Evolutionary conservation across 2,113 vertebrate genomes (phyloP).

Genomic region (Eublepharis macularius): DNA sequence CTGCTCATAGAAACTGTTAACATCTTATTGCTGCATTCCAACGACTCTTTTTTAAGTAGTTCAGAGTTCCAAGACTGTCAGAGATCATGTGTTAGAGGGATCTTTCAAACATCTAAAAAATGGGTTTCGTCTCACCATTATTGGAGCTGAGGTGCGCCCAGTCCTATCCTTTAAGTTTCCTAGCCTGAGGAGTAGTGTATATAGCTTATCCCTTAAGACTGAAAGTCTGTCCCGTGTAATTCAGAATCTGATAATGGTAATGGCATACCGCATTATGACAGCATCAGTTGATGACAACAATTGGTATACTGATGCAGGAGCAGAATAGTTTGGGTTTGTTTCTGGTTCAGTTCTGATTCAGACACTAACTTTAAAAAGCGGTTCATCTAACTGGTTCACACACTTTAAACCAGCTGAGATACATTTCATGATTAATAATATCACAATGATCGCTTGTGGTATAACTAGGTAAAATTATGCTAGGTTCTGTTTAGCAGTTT

Average conservation of each 20-base stretch:
- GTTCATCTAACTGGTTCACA: too few species aligned
- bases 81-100: neutral
- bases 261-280: neutral
- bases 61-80: neutral
- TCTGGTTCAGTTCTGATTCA: too few species aligned
- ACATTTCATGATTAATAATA: too few species aligned
- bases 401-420: too few species aligned
- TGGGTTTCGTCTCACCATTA: neutral
- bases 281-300: neutral
- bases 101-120: neutral
- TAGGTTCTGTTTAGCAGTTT: too few species aligned
- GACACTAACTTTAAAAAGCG: too few species aligned
- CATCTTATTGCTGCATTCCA: neutral
- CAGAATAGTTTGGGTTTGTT: too few species aligned
- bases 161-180: neutral
- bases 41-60: neutral
- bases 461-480: too few species aligned
- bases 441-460: too few species aligned
- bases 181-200: neutral
- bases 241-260: neutral
- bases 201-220: neutral
- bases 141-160: too few species aligned
- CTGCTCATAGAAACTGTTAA: too few species aligned
- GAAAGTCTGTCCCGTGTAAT: neutral
- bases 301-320: too few species aligned